Evolutionary conservation across 2,888 invertebrate species (phyloP), one percentile per base, ranked within the genome.

Genomic region (Smittia sp.): DNA sequence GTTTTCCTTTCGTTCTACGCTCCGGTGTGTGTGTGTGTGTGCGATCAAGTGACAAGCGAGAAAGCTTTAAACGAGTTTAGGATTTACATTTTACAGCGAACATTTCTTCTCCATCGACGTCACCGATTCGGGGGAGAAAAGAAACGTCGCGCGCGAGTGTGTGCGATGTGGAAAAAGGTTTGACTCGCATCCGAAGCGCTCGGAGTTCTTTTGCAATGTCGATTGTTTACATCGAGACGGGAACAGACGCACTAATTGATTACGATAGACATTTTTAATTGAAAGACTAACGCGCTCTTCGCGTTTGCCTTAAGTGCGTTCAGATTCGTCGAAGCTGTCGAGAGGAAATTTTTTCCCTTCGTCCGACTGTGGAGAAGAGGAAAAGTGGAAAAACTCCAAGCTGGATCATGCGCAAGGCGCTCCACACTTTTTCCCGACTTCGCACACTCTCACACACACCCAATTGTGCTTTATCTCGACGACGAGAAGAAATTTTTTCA

Each of bases 351-450:
- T 58, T 58, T 58, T 13, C 6, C 58, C 13, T 22, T n/a, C 46
- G 46, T 11, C 15, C 2, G n/a, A 46, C 46, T 32, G 15, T 46
- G 58, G 22, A 58, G 58, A 58, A 58, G 58, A 58, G 9, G 58
- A 32, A 65, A 72, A 72, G 58, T 54, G 58, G n/a, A 54, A 20
- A 7, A 22, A 63, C 27, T 24, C 25, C 39, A 62, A 22, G 18
- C 32, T 58, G 72, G 70, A 72, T 58, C 72, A 72, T 72, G 72
- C 72, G 70, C 70, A 70, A 54, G 25, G 32, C 27, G 72, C 22
- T 38, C 32, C 18, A 54, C 39, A 22, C 32, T 38, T 62, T 52
- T 38, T 39, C 58, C 54, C 52, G 54, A 72, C 72, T 62, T 69
- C 63, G 65, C 62, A 65, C 63, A 73, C 52, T 27, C 32, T 24